Percentiles rank a stretch among this genome's conserved stretches.
These are phyloP conservation scores for Meloidogyne hapla DNA, from an alignment of 1,140 invertebrate species.

Conservation along the genomic window DNA sequence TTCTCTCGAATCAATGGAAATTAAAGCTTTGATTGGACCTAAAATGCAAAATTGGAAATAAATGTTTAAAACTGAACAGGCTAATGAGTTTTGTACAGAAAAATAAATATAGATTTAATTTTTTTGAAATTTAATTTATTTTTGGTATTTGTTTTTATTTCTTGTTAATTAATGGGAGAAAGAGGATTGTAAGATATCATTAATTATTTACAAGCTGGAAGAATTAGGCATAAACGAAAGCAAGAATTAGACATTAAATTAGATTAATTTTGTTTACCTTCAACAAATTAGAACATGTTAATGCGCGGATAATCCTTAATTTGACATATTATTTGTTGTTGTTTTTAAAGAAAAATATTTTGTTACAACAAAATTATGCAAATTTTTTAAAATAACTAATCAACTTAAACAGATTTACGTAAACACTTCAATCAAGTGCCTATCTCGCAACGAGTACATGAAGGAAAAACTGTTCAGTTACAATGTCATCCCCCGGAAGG, in stretches of 20 bases:
- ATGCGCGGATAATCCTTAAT: background rate
- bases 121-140: background rate
- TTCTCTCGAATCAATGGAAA: background rate
- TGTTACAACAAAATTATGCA: background rate
- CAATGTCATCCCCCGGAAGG: conserved; percentile 83
- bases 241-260: conserved; percentile 4
- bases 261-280: background rate
- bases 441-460: conserved; percentile 77
- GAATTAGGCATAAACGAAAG: background rate
- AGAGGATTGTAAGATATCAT: too few species aligned
- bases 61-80: background rate
- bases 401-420: conserved; percentile 65
- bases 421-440: conserved; percentile 71
- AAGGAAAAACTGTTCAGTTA: conserved; percentile 80
- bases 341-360: background rate
- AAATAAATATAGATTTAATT: background rate
- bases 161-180: background rate
- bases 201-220: background rate
- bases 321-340: too few species aligned
- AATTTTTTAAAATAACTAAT: background rate
- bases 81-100: background rate
- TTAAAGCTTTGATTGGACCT: background rate
- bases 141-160: background rate
- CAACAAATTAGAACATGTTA: conserved; percentile 10
- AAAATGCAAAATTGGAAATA: background rate